Conservation (phyloP, 2,797 vertebrate species). For the Dendrocincla tyrannina region DNA sequence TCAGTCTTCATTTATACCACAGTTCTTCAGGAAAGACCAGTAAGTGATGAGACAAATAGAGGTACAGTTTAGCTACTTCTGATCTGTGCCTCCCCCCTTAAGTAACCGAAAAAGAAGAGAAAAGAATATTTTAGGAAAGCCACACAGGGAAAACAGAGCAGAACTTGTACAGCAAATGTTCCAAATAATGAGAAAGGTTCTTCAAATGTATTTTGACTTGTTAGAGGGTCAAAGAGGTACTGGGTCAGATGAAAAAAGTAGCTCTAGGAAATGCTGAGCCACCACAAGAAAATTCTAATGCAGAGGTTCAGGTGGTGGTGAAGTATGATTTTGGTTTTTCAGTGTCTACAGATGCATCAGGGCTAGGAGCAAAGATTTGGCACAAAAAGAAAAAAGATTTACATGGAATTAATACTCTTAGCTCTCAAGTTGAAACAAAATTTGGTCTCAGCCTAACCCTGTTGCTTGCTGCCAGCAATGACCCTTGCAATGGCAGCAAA, state of each 20-base stretch:
- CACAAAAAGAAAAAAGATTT: not conserved
- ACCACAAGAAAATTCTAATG: not conserved
- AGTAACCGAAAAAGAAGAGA: not conserved
- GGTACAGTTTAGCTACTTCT: not conserved
- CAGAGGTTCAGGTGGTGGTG: not conserved
- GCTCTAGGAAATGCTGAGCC: not conserved
- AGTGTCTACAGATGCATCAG: not conserved
- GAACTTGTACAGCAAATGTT: not conserved
- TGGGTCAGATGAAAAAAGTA: not conserved
- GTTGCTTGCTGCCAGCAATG: not conserved
- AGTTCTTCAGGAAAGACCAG: not conserved
- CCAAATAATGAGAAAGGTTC: slow-evolving; percentile 1
- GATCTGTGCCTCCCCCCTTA: not conserved
- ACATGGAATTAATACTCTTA: not conserved
- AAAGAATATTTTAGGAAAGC: slow-evolving; percentile 15
- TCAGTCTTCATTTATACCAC: not conserved
- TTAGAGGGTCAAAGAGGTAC: not conserved
- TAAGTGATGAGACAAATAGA: not conserved
- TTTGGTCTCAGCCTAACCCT: not conserved
- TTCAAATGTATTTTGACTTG: not conserved
- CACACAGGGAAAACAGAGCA: not conserved
- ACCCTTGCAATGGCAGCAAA: not conserved
- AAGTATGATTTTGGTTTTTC: not conserved
- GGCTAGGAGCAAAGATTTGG: not conserved
- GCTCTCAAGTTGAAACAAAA: not conserved